A percentile compares a stretch with the other conserved stretches of the same genome.
Conservation (phyloP, 2,797 vertebrate species). For the Acanthurus lineatus region DNA sequence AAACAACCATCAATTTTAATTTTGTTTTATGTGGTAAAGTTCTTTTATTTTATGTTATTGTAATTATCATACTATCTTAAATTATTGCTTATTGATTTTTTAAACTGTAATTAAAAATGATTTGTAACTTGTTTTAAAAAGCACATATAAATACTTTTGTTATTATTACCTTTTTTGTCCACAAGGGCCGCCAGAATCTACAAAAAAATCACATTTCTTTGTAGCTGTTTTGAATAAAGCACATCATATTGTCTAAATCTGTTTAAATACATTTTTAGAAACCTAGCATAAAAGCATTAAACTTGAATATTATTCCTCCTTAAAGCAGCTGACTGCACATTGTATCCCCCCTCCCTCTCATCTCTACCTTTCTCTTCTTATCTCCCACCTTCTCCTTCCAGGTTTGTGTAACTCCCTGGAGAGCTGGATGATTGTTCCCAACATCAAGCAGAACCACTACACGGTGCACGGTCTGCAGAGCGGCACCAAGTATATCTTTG, state of each 20-base stretch:
- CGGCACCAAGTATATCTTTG: constrained; percentile 98
- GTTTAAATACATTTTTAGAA: not conserved
- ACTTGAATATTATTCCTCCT: not conserved
- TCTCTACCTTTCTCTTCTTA: not conserved
- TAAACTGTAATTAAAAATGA: too few species aligned
- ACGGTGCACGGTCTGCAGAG: constrained; percentile 98
- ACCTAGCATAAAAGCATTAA: not conserved
- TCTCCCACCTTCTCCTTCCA: constrained; percentile 26
- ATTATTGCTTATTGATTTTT: too few species aligned
- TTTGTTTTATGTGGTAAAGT: too few species aligned
- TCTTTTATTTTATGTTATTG: too few species aligned
- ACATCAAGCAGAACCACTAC: constrained; percentile 99
- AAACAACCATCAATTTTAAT: too few species aligned
- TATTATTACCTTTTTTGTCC: too few species aligned
- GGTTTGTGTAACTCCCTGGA: constrained; percentile 87
- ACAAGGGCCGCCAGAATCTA: too few species aligned
- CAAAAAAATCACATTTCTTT: too few species aligned
- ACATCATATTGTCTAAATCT: not conserved
- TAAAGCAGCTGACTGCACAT: not conserved
- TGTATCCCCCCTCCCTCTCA: not conserved
- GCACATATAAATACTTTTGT: too few species aligned
- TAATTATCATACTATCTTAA: too few species aligned
- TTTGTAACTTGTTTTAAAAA: too few species aligned
- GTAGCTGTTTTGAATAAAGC: not conserved
- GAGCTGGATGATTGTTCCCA: constrained; percentile 99